Percentiles rank a stretch among this genome's conserved stretches.
These are phyloP conservation scores for Chelonia mydas DNA, from an alignment of 2,797 vertebrate species.

Conservation along the genomic window DNA sequence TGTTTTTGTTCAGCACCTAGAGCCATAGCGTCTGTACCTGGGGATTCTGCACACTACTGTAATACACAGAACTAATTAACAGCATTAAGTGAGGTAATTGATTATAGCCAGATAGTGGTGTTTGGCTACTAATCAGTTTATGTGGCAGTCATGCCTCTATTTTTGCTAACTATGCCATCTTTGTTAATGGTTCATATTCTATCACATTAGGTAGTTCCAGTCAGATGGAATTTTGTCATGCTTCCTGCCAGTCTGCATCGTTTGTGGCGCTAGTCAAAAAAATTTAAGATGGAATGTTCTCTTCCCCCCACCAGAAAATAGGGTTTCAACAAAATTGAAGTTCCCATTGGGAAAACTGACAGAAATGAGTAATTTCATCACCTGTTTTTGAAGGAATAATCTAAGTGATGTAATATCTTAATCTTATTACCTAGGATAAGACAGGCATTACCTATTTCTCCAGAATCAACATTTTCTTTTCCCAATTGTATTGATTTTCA, in stretches of 20 bases:
- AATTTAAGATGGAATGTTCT: too few species aligned
- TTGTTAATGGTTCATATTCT: not conserved
- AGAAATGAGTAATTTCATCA: not conserved
- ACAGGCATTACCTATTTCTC: not conserved
- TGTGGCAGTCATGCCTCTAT: not conserved
- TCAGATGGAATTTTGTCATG: not conserved
- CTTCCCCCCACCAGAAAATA: too few species aligned
- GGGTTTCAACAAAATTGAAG: not conserved
- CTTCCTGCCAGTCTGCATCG: too few species aligned
- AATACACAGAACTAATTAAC: not conserved
- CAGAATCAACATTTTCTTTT: not conserved
- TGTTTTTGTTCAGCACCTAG: not conserved
- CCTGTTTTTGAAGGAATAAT: not conserved
- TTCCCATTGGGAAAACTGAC: not conserved
- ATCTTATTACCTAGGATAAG: not conserved
- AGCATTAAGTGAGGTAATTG: not conserved
- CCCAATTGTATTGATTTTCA: not conserved
- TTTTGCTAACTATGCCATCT: not conserved
- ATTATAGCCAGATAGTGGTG: not conserved
- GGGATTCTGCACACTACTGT: not conserved
- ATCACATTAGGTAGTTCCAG: not conserved
- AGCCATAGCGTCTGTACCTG: not conserved
- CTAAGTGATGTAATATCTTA: not conserved
- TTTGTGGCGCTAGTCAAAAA: too few species aligned
- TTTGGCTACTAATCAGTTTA: not conserved